Percentiles rank a stretch among this genome's conserved stretches.
Conservation (phyloP, 2,797 vertebrate genomes). For the Lithobates pipiens region DNA sequence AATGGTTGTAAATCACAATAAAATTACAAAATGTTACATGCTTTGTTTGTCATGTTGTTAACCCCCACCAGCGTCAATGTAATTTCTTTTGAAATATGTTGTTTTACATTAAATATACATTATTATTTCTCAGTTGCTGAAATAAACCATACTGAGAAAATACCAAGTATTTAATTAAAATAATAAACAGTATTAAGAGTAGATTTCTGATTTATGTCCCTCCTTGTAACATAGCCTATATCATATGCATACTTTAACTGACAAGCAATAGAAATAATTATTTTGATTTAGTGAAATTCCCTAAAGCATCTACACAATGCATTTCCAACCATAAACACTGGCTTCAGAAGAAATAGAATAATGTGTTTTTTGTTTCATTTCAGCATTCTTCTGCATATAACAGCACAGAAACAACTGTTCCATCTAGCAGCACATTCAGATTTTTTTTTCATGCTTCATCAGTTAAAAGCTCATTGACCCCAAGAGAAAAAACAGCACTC, state of each 20-base stretch:
- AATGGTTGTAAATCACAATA: too few relatives aligned
- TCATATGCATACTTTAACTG: slow-evolving; percentile 22
- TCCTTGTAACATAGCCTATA: not conserved
- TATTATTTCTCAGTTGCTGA: too few relatives aligned
- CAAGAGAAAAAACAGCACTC: slow-evolving; percentile 13
- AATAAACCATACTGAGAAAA: too few relatives aligned
- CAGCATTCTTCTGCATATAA: slow-evolving; percentile 23
- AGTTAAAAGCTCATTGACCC: slow-evolving; percentile 13
- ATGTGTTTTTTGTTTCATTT: slow-evolving; percentile 25
- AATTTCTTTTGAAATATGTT: too few relatives aligned
- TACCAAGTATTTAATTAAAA: too few relatives aligned
- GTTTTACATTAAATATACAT: too few relatives aligned
- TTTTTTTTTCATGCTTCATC: slow-evolving; percentile 1
- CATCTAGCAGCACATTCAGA: not conserved
- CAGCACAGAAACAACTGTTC: slow-evolving; percentile 14
- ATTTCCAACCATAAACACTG: slow-evolving; percentile 21
- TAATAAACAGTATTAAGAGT: too few relatives aligned
- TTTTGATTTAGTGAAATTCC: slow-evolving; percentile 39
- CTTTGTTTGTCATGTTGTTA: too few relatives aligned
- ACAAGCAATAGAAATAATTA: slow-evolving; percentile 37
- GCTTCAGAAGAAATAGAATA: slow-evolving; percentile 28
- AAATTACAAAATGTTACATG: too few relatives aligned
- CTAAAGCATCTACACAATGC: slow-evolving; percentile 18
- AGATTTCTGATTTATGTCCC: not conserved
- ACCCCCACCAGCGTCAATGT: too few relatives aligned